Conservation (phyloP, 2,888 invertebrate genomes). For the Cantharis flavilabris region DNA sequence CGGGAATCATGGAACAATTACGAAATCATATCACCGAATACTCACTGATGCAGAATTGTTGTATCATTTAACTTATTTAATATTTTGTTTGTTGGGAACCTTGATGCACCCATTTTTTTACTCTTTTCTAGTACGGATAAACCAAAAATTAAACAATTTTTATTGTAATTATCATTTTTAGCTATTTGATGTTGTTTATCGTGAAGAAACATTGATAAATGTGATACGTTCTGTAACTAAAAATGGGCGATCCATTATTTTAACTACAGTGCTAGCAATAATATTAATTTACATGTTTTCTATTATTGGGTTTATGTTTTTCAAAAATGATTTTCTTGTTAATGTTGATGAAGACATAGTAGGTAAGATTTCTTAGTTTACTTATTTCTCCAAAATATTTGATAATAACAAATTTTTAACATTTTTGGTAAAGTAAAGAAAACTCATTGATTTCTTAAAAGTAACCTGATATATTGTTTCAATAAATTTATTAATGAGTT, state of each 20-base stretch:
- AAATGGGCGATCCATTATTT: slow-evolving; percentile 96
- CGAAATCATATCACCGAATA: slow-evolving; percentile 84
- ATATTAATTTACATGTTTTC: slow-evolving; percentile 99
- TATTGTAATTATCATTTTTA: slow-evolving; percentile 54
- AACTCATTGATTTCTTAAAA: no score
- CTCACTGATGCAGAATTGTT: slow-evolving; percentile 88
- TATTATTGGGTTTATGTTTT: slow-evolving; percentile 98
- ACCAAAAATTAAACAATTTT: background rate
- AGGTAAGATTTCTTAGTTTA: slow-evolving; percentile 42
- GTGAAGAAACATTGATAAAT: slow-evolving; percentile 98
- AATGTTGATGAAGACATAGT: slow-evolving; percentile 72
- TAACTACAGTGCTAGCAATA: slow-evolving; percentile 95
- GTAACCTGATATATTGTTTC: background rate
- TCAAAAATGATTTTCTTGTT: slow-evolving; percentile 95
- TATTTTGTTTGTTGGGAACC: slow-evolving; percentile 90
- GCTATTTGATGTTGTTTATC: slow-evolving; percentile 97
- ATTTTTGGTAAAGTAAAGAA: background rate
- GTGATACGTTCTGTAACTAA: slow-evolving; percentile 98
- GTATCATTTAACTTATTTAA: slow-evolving; percentile 88
- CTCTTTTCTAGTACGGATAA: slow-evolving; percentile 84
- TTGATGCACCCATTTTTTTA: slow-evolving; percentile 98
- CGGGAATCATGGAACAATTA: slow-evolving; percentile 96
- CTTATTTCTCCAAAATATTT: background rate
- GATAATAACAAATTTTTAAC: background rate
- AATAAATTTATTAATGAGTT: background rate